These are phyloP conservation scores for Platalea minor DNA, from an alignment of 2,797 vertebrate species.

Conservation along the genomic window DNA sequence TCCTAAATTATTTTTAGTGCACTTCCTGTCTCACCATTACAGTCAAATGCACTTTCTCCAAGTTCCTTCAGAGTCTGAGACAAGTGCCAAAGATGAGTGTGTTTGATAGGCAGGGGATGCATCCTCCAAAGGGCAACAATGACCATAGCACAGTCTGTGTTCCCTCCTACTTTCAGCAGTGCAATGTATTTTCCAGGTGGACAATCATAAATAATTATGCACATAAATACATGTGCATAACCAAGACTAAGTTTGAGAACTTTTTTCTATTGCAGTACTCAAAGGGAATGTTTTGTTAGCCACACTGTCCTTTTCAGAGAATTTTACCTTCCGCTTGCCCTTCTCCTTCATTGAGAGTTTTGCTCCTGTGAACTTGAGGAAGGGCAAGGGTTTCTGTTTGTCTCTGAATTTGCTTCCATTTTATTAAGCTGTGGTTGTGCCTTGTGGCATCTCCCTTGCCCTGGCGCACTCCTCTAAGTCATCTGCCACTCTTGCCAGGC, in stretches of 20 bases:
- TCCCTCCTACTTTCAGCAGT: background rate
- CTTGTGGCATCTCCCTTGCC: background rate
- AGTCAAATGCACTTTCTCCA: background rate
- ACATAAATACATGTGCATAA: background rate
- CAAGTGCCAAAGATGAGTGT: background rate
- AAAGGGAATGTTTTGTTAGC: background rate
- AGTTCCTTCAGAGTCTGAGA: background rate
- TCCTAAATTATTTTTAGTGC: background rate
- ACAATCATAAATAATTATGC: background rate
- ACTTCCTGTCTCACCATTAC: background rate
- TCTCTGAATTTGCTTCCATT: background rate
- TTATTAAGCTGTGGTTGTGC: background rate
- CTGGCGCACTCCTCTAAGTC: background rate
- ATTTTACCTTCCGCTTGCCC: background rate
- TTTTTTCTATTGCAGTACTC: background rate
- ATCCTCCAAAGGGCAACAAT: background rate
- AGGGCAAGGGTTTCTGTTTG: background rate
- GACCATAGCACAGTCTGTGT: background rate
- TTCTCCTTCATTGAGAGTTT: background rate
- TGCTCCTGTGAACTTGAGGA: background rate
- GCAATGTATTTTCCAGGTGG: background rate
- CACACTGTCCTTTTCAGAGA: background rate
- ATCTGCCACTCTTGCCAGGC: background rate
- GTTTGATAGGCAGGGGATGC: background rate
- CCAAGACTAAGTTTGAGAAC: background rate